Base-by-base conservation (phyloP, 2,888 invertebrate genomes). In the Megamerina dolium region DNA sequence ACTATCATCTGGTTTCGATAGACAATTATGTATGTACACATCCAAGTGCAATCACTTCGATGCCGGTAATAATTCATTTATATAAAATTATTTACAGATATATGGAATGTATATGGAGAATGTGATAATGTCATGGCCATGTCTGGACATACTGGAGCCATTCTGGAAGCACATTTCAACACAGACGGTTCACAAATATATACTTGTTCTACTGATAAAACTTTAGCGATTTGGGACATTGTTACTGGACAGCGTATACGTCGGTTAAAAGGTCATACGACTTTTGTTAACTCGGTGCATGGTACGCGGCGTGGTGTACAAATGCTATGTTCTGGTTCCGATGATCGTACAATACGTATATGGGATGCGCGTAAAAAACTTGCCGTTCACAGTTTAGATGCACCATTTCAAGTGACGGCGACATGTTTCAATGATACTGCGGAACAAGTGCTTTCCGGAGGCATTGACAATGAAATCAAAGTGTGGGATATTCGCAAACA, bases 91-190 rank as follows among this genome's bases (percentile, higher is more conserved):
- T 5, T 35, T 41, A 4, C 19, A 88, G 88, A 82, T 70, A 73
- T 99, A 51, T 99, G 99, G 99, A 90, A 87, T 67, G 93, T 95
- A 1, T 95, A 93, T 63, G 97, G 93, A 0, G 95, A 99, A 66
- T 99, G 99, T 72, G 95, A 97, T 62, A 99, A 99, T 68, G 83
- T 95, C 52, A 87, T 91, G 59, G 83, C 87, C 16, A 81, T 99
- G 81, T 81, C 82, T 14, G 96, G 96, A 0, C 99, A 99, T 72
- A 88, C 87, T 0, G 99, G 97, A 2, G 93, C 96, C 2, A 77
- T 99, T 2, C 85, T 94, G 83, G 95, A 99, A 68, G 73, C 97
- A 9, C 86, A 88, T 64, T 91, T 90, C 63, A 86, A 85, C 2
- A 81, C 88, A 0, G 90, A 88, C 48, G 92, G 91, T 1, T 74